Evolutionary conservation across 53 echinoderm and acorn worm genomes (phyloP), one percentile per base, ranked within the genome.

Genomic region (Apostichopus leukothele): DNA sequence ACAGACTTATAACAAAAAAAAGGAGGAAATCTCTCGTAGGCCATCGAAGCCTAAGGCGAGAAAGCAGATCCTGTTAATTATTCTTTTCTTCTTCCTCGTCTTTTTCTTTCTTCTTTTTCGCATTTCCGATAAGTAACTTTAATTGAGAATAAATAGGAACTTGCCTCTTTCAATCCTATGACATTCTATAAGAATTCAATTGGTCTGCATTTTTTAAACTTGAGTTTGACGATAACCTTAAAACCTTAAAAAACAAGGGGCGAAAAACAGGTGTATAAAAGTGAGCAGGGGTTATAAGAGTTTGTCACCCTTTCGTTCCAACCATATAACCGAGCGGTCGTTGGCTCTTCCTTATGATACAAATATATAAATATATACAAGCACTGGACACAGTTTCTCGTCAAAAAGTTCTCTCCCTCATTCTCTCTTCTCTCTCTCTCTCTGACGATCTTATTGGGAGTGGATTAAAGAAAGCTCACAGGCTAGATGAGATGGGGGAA

Each of bases 91-190:
- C 0, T 39, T 39, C 39, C 39, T 39, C 39, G 39, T 39, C 3
- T 39, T 39, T 39, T 39, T 39, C 3, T 39, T 39, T 39, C 3
- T 39, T 39, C 3, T 39, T 39, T 81, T 81, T 81, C 22, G 81
- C 60, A 60, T 81, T 81, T 81, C 60, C 59, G 59, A 60, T 57
- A 60, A 81, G 59, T 54, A 81, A 81, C 11, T 81, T 59, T 81
- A 81, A 81, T 81, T 81, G 81, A 9, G 55, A 81, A 81, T 81
- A 81, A 81, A 81, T 81, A 52, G 18, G 81, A 54, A 55, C 81
- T 81, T 81, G 22, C 19, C 59, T 81, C 55, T 53, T 81, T 71
- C 71, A 71, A 71, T 71, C 18, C 71, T 71, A 18, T 71, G 71
- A 71, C 71, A 71, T 71, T 16, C 18, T 71, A 71, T 71, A 71